phyloP scores from a whole-genome alignment of 2,888 invertebrate genomes.

The Coleophora flavipennella region DNA sequence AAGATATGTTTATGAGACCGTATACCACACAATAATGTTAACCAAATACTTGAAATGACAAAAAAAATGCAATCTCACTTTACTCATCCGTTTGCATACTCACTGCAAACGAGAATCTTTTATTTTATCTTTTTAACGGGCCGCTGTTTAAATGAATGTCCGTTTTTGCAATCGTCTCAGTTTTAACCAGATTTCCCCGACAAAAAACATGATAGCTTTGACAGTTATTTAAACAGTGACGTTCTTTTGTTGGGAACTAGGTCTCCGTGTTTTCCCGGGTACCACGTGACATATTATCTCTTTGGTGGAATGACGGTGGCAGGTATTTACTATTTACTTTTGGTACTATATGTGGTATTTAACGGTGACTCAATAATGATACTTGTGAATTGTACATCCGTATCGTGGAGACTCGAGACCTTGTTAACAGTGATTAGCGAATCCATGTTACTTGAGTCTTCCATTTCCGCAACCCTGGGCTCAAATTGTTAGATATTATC shows the following conservation, averaged over 20 bases:
- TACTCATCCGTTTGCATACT: constrained; percentile 47
- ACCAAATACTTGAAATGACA: too few relatives aligned
- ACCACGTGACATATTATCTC: constrained; percentile 21
- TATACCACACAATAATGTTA: constrained; percentile 18
- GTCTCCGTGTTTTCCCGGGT: constrained; percentile 20
- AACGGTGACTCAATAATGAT: constrained; percentile 23
- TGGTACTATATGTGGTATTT: constrained; percentile 15
- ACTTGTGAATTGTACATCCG: constrained; percentile 21
- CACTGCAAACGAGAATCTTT: constrained; percentile 39
- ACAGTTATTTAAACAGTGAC: constrained; percentile 52
- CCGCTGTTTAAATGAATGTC: constrained; percentile 52
- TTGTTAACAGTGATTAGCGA: constrained; percentile 43
- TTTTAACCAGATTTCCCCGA: constrained; percentile 48
- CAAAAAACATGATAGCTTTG: constrained; percentile 46
- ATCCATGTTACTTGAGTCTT: constrained; percentile 26
- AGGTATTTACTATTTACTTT: constrained; percentile 20
- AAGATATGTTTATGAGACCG: neutral
- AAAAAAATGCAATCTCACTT: constrained; percentile 39
- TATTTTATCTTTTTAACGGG: constrained; percentile 45
- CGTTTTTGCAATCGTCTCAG: constrained; percentile 51
- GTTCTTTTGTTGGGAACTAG: constrained; percentile 29
- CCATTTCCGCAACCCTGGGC: constrained; percentile 29
- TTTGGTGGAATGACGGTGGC: constrained; percentile 17
- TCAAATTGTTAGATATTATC: constrained; percentile 27
- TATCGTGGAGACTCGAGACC: constrained; percentile 18